Base-by-base conservation (phyloP, 1,140 invertebrate genomes). In the Liolophura sinensis region DNA sequence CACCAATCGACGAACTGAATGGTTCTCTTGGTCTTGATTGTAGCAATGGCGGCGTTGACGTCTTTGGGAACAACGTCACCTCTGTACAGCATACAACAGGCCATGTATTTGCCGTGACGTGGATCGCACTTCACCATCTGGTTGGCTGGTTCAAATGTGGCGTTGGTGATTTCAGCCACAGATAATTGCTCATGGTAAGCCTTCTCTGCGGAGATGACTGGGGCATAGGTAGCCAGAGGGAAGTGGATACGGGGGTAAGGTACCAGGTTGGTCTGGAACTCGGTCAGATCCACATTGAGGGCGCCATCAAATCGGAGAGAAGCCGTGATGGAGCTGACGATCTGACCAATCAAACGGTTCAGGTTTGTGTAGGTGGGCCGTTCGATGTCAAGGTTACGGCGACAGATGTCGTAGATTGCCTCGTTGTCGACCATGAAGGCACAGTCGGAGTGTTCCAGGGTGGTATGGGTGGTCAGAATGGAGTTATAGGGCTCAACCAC, bases 1-100 rank as follows among this genome's bases (percentile, higher is more conserved):
- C 92, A 94, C 93, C 93, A 93, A 85, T 94, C 92, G 31, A 94
- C 93, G 83, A 95, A 95, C 85, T 93, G 91, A 75, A 95, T 92
- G 71, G 90, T 90, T 62, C 69, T 84, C 74, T 92, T 91, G 0
- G 91, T 93, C 80, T 94, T 94, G 82, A 94, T 92, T 40, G 89
- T 88, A 24, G 69, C 91, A 72, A 94, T 93, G 31, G 93, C 91
- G 15, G 92, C 90, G 79, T 94, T 94, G 59, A 94, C 92, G 80
- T 93, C 93, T 78, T 94, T 94, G 24, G 69, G 69, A 7, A 64
- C 62, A 22, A 73, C 67, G 57, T 73, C 4, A 5, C 79, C 79
- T 31, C 79, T 62, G 63, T 76, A 81, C 48, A 80, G 67, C 64
- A 82, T 58, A 64, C 78, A 82, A 56, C 80, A 82, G 46, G 69